Evolutionary conservation across 2,888 invertebrate genomes (phyloP).

Genomic region (Escarpia spicata): DNA sequence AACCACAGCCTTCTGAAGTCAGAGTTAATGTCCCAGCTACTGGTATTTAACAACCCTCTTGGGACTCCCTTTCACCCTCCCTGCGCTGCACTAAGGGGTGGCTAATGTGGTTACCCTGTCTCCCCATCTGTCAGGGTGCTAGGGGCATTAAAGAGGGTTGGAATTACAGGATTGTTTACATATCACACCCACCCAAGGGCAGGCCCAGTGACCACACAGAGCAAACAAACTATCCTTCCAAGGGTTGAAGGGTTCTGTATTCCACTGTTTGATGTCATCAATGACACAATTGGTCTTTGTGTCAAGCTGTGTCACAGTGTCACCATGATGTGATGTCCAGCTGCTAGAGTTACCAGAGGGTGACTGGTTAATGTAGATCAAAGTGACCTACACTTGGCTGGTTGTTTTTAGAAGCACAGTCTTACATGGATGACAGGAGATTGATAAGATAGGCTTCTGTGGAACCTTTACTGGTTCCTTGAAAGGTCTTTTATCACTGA

Average conservation of each 20-base stretch:
- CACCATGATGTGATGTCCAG: background rate
- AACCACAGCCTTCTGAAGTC: background rate
- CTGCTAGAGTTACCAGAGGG: background rate
- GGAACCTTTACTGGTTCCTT: background rate
- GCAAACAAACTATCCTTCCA: background rate
- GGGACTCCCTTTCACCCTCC: background rate
- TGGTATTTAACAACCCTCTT: background rate
- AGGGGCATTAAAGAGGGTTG: background rate
- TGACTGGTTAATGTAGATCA: background rate
- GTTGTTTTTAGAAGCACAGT: background rate
- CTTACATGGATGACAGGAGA: background rate
- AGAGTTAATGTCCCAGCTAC: background rate
- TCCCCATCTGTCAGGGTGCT: background rate
- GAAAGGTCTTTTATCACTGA: background rate
- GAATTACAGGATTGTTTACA: background rate
- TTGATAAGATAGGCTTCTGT: background rate
- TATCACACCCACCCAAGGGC: background rate
- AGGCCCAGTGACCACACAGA: background rate
- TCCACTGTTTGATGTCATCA: background rate
- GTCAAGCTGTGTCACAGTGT: background rate
- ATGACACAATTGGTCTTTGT: background rate
- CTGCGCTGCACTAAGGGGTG: background rate
- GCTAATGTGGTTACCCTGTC: background rate
- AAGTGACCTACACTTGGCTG: background rate
- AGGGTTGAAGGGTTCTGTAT: background rate